Evolutionary conservation across 2,113 vertebrate genomes (phyloP), one percentile per base, ranked within the genome.

Genomic region (Cyprinodon brontotheroides): DNA sequence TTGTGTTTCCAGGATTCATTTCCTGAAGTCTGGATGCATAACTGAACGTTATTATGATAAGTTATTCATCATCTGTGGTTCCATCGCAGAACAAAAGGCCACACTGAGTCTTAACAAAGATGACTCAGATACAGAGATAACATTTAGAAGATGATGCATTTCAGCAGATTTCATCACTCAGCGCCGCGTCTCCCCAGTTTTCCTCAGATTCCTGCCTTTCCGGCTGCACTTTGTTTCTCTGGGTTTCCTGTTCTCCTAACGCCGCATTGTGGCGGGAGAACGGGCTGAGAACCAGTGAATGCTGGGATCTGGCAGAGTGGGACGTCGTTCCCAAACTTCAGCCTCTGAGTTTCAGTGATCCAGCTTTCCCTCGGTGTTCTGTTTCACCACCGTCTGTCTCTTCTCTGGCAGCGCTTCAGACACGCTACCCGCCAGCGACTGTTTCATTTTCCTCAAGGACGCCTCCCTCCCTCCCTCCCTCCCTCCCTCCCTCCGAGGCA

Each of bases 391-490:
- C 17, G 62, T 73, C 82, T 77, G 62, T 73, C 82, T 77, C 63
- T 76, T 72, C 70, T 82, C 83, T 91, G 88, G 87, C 86, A 89
- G 69, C 62, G 85, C 85, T 90, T 90, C 89, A 91, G 75, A 90
- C 66, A 14, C 68, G 15, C 64, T 79, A 77, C 4, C 57, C 66
- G 68, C 64, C 62, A 82, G 74, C 80, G 68, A 84, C 68, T 68
- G 75, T 72, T 81, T 82, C 76, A 43, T 80, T 82, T 75, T 70
- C 43, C 76, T 90, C 83, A 86, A 86, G 88, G 82, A 86, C 80
- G 65, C 65, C 75, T 63, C 48, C 64, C 82, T 83, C 86, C 82
- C 69, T 74, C 86, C 48, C 9, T 63, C 75, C 63, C 61, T 85
- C 82, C 69, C 74, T 84, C 53, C 9, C 64, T 73, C 63, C 61